A percentile compares a stretch with the other conserved stretches of the same genome.
These are phyloP conservation scores for Hapalemur alaotrensis DNA, from an alignment of 2,797 vertebrate species.

Conservation along the genomic window DNA sequence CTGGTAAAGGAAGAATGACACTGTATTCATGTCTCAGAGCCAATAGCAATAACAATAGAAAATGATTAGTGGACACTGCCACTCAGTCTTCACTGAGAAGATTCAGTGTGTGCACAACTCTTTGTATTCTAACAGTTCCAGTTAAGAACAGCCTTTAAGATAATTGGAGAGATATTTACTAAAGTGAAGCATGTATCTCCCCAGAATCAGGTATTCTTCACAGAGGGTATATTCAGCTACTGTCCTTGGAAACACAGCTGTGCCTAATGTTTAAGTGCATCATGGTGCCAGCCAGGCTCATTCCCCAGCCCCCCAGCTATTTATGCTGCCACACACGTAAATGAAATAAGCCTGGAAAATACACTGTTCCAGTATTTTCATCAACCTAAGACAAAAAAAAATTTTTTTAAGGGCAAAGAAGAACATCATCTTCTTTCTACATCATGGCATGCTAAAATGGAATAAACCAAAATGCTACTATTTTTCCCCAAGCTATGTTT, in stretches of 20 bases:
- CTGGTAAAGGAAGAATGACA: not conserved
- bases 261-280: not conserved
- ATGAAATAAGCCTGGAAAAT: not conserved
- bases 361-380: not conserved
- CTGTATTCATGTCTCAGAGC: not conserved
- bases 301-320: not conserved
- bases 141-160: slow-evolving; percentile 44
- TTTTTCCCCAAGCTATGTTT: slow-evolving; percentile 27
- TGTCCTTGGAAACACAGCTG: not conserved
- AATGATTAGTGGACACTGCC: not conserved
- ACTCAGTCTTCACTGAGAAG: not conserved
- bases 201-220: not conserved
- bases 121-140: slow-evolving; percentile 28
- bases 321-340: not conserved
- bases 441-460: not conserved
- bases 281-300: not conserved
- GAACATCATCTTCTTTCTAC: not conserved
- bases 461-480: not conserved
- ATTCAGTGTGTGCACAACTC: not conserved
- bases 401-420: not conserved
- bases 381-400: not conserved
- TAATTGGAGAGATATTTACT: not conserved
- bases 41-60: not conserved
- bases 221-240: not conserved
- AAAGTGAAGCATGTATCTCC: not conserved